phyloP scores from a whole-genome alignment of 2,113 vertebrate species.

The Silurus asotus region DNA sequence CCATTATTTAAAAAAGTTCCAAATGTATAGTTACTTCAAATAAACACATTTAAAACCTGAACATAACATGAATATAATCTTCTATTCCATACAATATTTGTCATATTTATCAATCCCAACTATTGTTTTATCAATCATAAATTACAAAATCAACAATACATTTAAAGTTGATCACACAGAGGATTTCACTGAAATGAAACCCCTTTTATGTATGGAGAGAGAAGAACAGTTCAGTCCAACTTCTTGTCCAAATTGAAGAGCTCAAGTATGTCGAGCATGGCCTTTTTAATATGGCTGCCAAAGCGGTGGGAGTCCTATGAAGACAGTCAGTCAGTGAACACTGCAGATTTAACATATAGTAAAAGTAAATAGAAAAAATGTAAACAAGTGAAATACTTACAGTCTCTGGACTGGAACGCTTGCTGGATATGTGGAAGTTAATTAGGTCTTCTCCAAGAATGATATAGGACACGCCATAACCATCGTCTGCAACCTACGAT shows the following conservation, averaged over 20 bases:
- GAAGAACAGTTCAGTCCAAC: conserved; percentile 66
- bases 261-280: conserved; percentile 82
- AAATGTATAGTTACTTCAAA: neutral
- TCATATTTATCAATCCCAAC: conserved; percentile 34
- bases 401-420: conserved; percentile 88
- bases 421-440: conserved; percentile 96
- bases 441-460: conserved; percentile 86
- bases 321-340: neutral
- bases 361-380: neutral
- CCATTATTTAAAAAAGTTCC: neutral
- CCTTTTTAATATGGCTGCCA: conserved; percentile 80
- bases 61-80: conserved; percentile 39
- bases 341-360: neutral
- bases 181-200: conserved; percentile 28
- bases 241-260: conserved; percentile 80
- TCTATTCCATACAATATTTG: neutral
- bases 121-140: conserved; percentile 55
- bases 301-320: conserved; percentile 91
- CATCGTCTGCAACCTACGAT: conserved; percentile 91
- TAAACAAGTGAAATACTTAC: conserved; percentile 68
- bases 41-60: conserved; percentile 49
- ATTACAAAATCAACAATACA: conserved; percentile 52
- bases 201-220: conserved; percentile 31
- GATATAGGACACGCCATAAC: conserved; percentile 96
- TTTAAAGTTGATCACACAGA: conserved; percentile 46